Percentiles rank a stretch among this genome's conserved stretches.
Evolutionary conservation across 2,797 vertebrate genomes (phyloP).

Genomic region (Leptoclinus maculatus): DNA sequence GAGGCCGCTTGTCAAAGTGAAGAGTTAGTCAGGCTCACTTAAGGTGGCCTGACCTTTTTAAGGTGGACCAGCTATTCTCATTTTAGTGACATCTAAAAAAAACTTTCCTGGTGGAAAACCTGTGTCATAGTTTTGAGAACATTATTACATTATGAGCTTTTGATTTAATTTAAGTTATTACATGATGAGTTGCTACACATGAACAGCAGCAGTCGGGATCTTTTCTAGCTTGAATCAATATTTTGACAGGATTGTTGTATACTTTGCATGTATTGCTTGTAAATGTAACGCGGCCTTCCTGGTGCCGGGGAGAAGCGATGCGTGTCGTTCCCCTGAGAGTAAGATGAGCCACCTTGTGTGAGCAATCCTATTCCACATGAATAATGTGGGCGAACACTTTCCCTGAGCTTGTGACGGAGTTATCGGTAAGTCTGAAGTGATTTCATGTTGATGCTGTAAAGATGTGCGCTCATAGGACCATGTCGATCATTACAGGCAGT

Average conservation of each 20-base stretch:
- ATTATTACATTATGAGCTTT: not conserved
- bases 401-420: not conserved
- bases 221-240: conserved; percentile 8
- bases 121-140: not conserved
- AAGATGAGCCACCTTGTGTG: conserved; percentile 14
- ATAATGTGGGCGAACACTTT: not conserved
- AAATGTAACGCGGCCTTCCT: not conserved
- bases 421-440: not conserved
- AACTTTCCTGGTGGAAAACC: not conserved
- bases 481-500: not conserved
- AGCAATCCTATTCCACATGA: not conserved
- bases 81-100: not conserved
- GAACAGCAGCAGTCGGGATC: not conserved
- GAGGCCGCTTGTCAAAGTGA: not conserved
- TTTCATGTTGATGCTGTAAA: not conserved
- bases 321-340: conserved; percentile 4
- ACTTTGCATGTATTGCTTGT: not conserved
- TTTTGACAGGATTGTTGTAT: conserved; percentile 7
- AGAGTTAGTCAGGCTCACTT: not conserved
- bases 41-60: not conserved
- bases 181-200: not conserved
- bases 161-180: not conserved
- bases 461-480: not conserved
- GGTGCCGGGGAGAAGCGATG: not conserved
- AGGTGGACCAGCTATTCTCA: not conserved